Evolutionary conservation across 2,888 invertebrate species (phyloP).

Genomic region (Metallyticus violacea): DNA sequence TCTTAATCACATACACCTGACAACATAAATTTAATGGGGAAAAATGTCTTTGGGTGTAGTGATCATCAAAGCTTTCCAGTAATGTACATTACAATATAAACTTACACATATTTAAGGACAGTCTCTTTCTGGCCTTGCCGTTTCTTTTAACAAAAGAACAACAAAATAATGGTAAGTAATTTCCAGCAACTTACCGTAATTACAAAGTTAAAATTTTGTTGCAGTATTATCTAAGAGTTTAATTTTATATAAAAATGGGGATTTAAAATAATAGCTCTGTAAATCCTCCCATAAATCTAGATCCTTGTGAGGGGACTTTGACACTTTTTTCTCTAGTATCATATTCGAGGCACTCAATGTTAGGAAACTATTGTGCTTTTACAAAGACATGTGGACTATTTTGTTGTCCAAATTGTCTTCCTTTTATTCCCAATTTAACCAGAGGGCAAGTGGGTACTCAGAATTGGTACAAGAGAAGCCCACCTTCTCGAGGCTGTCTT

Average conservation of each 20-base stretch:
- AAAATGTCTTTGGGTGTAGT: not conserved
- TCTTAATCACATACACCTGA: not conserved
- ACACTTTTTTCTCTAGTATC: constrained; percentile 33
- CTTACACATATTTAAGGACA: constrained; percentile 20
- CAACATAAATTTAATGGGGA: not conserved
- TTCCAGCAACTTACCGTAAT: constrained; percentile 27
- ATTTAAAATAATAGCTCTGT: constrained; percentile 37
- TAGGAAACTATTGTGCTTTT: constrained; percentile 37
- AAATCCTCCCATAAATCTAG: constrained; percentile 35
- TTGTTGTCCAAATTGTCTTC: not conserved
- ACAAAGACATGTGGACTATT: constrained; percentile 30
- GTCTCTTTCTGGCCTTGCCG: constrained; percentile 20
- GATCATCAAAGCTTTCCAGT: constrained; percentile 10
- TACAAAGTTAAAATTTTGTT: constrained; percentile 32
- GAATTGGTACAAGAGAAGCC: not conserved
- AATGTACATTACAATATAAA: constrained; percentile 24
- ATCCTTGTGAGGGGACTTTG: constrained; percentile 34
- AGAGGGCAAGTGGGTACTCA: not conserved
- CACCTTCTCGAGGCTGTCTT: not conserved
- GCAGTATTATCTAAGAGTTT: constrained; percentile 29
- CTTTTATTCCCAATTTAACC: not conserved
- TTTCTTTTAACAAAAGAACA: constrained; percentile 22
- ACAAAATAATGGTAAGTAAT: constrained; percentile 27
- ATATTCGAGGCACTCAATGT: constrained; percentile 37
- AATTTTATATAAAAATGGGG: constrained; percentile 35